Conservation (phyloP, 2,113 vertebrate genomes). For the Neolamprologus sp. region DNA sequence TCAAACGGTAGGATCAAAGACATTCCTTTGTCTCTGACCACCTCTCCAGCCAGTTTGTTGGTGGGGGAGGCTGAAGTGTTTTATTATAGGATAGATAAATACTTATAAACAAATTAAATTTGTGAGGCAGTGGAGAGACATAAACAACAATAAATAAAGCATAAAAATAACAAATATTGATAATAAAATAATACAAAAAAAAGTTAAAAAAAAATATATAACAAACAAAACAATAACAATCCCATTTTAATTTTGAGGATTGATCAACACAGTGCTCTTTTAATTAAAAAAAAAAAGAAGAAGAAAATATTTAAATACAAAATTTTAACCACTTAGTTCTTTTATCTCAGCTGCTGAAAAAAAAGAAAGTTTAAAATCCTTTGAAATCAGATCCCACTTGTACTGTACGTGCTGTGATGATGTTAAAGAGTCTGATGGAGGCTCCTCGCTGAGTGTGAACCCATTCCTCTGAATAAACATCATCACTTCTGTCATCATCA, state of each 20-base stretch:
- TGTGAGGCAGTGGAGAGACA: neutral
- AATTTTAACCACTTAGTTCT: neutral
- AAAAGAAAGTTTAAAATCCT: neutral
- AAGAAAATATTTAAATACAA: neutral
- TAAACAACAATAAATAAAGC: neutral
- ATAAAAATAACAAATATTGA: neutral
- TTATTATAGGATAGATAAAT: neutral
- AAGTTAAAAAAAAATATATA: neutral
- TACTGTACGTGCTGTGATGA: neutral
- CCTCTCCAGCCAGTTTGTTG: neutral
- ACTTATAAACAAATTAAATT: neutral
- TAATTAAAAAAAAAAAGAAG: fast-evolving
- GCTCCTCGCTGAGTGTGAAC: constrained; percentile 11
- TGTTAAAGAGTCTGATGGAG: neutral
- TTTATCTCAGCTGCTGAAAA: neutral
- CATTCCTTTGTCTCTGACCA: neutral
- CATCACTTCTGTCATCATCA: neutral
- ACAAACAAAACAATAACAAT: neutral
- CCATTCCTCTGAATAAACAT: constrained; percentile 8
- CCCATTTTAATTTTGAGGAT: neutral
- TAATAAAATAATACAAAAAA: neutral
- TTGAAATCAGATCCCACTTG: neutral
- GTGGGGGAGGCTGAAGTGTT: neutral
- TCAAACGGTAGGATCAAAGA: neutral
- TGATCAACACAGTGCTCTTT: neutral